Percentiles rank a stretch among this genome's conserved stretches.
phyloP scores from a whole-genome alignment of 1,140 invertebrate species.

The Tetramorium alpestre region DNA sequence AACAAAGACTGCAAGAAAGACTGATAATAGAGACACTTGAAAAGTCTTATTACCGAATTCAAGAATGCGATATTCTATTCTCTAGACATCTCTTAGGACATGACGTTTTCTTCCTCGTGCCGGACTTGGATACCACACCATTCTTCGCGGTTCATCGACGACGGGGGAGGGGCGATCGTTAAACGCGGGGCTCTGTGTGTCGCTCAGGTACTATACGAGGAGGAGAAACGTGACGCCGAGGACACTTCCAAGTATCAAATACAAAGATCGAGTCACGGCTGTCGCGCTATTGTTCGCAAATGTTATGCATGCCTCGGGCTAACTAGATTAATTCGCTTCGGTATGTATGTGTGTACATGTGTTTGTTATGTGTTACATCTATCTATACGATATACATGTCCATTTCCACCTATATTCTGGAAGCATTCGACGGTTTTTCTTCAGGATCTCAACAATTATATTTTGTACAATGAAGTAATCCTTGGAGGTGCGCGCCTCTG shows the following conservation, averaged over 20 bases:
- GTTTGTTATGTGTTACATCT: not conserved
- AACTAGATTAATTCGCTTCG: conserved; percentile 47
- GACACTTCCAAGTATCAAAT: conserved; percentile 17
- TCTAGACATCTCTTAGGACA: not conserved
- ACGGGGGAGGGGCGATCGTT: not conserved
- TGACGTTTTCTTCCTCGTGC: not conserved
- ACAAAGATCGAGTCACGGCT: conserved; percentile 51
- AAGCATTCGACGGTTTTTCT: conserved; percentile 65
- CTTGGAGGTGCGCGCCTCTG: not conserved
- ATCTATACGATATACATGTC: conserved; percentile 8
- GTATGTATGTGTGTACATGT: not conserved
- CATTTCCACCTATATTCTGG: conserved; percentile 47
- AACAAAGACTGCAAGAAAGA: not conserved
- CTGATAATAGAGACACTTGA: not conserved
- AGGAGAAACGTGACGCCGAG: conserved; percentile 47
- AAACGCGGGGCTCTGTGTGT: conserved; percentile 36
- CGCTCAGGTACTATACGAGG: conserved; percentile 55
- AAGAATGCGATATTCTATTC: not conserved
- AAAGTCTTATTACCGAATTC: not conserved
- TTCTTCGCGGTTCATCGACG: conserved; percentile 17
- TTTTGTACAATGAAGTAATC: conserved; percentile 55
- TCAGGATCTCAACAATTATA: conserved; percentile 19
- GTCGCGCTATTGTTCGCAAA: conserved; percentile 29
- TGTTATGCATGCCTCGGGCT: conserved; percentile 22
- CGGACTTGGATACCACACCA: not conserved